Percentiles rank a stretch among this genome's conserved stretches.
These are phyloP conservation scores for Phylloscopus trochiloides DNA, from an alignment of 2,113 vertebrate species.

Conservation along the genomic window DNA sequence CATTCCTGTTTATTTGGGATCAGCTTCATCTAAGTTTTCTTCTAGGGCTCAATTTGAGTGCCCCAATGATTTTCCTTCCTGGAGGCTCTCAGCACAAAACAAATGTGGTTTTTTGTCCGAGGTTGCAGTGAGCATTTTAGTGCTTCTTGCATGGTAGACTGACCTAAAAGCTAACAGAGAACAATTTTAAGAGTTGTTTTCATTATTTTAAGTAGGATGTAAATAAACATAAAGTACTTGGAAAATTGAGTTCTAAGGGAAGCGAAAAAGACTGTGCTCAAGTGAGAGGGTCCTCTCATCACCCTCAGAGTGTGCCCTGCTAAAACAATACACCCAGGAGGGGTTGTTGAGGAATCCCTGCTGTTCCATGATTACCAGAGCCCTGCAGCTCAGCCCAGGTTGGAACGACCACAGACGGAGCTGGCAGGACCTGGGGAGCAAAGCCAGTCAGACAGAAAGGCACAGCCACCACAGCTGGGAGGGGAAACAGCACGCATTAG, in stretches of 20 bases:
- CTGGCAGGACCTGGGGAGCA: not conserved
- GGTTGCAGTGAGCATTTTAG: not conserved
- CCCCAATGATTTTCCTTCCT: not conserved
- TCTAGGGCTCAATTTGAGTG: not conserved
- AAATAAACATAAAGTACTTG: not conserved
- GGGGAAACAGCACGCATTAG: not conserved
- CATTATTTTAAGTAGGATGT: not conserved
- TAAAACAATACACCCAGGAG: not conserved
- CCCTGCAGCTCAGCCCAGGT: not conserved
- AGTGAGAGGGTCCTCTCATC: not conserved
- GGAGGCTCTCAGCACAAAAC: not conserved
- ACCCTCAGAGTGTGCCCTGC: not conserved
- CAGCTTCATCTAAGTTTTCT: not conserved
- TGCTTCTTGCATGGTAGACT: not conserved
- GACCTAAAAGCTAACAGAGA: not conserved
- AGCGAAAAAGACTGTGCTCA: not conserved
- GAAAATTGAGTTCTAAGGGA: not conserved
- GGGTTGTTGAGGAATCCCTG: not conserved
- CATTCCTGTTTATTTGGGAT: not conserved
- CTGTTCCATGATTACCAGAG: not conserved
- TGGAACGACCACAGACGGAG: rapidly evolving
- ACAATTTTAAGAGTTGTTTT: not conserved
- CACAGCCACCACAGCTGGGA: not conserved
- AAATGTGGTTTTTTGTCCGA: not conserved
- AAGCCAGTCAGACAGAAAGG: not conserved